Base-by-base conservation (phyloP, 2,797 vertebrate genomes). In the Sciurus carolinensis region DNA sequence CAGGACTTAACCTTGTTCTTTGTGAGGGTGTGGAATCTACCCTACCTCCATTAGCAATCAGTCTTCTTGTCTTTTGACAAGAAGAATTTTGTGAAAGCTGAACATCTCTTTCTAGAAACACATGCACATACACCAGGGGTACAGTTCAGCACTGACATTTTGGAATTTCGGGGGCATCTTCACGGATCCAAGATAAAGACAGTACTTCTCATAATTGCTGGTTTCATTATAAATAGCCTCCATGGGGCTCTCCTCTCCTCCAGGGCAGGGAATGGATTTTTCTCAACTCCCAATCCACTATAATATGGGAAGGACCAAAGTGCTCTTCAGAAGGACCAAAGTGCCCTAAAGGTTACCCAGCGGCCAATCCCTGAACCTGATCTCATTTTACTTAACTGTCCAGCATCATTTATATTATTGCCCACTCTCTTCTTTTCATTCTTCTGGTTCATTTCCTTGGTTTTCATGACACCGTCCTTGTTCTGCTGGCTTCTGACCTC, bases 81-180 rank as follows among this genome's bases (percentile, higher is more conserved):
- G 66, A 42, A 42, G 59, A 81, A 71, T 92, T 88, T 87, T 80
- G 57, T 44, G 10, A 88, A 91, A 93, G 22, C 54, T 93, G 14
- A 80, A 84, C 47, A 87, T 93, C 36, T 89, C 66, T n/a, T 54
- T 30, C 22, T 28, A 39, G 47, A 94, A 90, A 90, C 76, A 79
- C 33, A 30, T 18, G 24, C 18, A 80, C 22, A 24, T 12, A 54
- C 5, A 90, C 33, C 50, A 72, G 59, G 22, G 6, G 54, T 8
- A 26, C 24, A 62, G 22, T 72, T 93, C 71, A 76, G 28, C 24
- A 42, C 14, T 15, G 57, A 36, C 26, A 30, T 44, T 92, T 44
- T 0, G 14, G 18, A 44, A 1, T 9, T 62, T 90, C 82, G 24
- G 80, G 52, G 83, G 14, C 4, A 76, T 10, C 33, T 36, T 76